Evolutionary conservation across 2,888 invertebrate genomes (phyloP).

Genomic region (Dasypogon diadema): DNA sequence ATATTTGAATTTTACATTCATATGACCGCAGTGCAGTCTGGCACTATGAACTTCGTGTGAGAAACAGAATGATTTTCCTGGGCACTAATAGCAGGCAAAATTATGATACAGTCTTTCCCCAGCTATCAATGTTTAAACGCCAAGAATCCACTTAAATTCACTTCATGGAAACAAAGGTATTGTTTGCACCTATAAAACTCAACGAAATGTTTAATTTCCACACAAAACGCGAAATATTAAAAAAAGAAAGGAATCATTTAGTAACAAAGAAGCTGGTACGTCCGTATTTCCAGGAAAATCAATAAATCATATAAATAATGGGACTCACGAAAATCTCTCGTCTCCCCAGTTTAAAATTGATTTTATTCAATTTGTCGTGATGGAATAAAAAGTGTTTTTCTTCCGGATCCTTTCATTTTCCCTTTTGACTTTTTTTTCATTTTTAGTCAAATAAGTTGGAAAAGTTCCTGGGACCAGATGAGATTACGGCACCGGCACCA

Average conservation of each 20-base stretch:
- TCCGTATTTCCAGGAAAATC: constrained; percentile 17
- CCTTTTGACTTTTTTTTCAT: constrained; percentile 21
- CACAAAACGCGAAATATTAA: constrained; percentile 3
- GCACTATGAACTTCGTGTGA: too few relatives aligned
- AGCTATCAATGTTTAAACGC: too few relatives aligned
- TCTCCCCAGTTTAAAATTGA: constrained; percentile 41
- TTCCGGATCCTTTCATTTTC: constrained; percentile 27
- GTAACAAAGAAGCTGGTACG: constrained; percentile 10
- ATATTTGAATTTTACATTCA: too few relatives aligned
- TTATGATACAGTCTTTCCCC: too few relatives aligned
- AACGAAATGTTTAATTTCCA: constrained; percentile 3
- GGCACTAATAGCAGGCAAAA: too few relatives aligned
- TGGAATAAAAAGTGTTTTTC: constrained; percentile 43
- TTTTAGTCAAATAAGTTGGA: constrained; percentile 23
- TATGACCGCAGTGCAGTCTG: too few relatives aligned
- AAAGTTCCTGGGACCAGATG: constrained; percentile 38
- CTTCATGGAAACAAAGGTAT: too few relatives aligned
- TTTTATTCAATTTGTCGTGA: constrained; percentile 45
- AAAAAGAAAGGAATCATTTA: constrained; percentile 37
- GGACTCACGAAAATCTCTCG: constrained; percentile 5
- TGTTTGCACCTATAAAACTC: too few relatives aligned
- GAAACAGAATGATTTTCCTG: too few relatives aligned
- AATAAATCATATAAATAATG: constrained; percentile 42
- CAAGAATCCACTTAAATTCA: too few relatives aligned
- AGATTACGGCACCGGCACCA: constrained; percentile 29